Percentiles rank a stretch among this genome's conserved stretches.
phyloP scores from a whole-genome alignment of 2,888 invertebrate species.

The Cancer borealis region DNA sequence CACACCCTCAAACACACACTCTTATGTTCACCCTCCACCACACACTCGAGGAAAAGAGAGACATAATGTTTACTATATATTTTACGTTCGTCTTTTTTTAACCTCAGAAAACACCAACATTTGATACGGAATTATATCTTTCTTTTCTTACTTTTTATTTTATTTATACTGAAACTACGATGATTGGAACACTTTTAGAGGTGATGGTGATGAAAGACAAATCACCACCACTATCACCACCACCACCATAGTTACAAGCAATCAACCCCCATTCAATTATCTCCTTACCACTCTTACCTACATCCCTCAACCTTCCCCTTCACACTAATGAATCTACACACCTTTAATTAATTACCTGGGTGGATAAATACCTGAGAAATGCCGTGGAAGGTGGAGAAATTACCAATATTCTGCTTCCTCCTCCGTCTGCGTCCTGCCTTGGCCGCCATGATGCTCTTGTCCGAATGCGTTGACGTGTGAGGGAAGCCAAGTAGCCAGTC shows the following conservation, averaged over 20 bases:
- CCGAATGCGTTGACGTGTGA: neutral
- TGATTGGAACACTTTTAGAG: neutral
- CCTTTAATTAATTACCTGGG: neutral
- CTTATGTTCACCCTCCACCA: neutral
- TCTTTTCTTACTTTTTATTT: neutral
- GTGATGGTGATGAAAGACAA: neutral
- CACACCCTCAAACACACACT: neutral
- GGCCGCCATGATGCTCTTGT: neutral
- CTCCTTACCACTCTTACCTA: neutral
- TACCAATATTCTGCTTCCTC: neutral
- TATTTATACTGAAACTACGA: neutral
- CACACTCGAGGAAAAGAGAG: neutral
- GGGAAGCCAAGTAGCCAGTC: neutral
- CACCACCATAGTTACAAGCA: no score
- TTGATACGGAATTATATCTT: neutral
- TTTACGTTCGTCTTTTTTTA: neutral
- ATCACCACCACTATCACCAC: no score
- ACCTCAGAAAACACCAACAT: neutral
- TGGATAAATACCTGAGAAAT: slow-evolving; percentile 15
- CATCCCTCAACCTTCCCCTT: neutral
- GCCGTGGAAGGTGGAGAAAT: neutral
- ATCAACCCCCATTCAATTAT: neutral
- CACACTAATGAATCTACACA: neutral
- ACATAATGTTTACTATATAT: neutral
- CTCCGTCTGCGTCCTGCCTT: neutral